Evolutionary conservation across 1,140 invertebrate species (phyloP), one percentile per base, ranked within the genome.

Genomic region (Saccostrea echinata): DNA sequence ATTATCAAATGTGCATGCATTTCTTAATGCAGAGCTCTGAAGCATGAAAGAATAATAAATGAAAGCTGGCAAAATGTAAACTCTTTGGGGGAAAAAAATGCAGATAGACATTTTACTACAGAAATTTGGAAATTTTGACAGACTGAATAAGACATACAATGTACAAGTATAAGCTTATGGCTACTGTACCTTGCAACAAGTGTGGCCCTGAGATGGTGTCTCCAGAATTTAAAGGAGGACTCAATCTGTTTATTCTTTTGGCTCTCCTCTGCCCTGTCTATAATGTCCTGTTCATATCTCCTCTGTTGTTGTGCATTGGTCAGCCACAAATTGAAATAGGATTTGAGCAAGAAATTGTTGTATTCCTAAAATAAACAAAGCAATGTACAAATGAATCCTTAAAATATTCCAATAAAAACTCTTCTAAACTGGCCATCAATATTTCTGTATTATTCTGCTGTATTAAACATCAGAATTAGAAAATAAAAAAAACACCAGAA

Each of bases 201-300:
- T 12, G 90, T 92, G 16, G 89, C 89, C 27, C 90, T 84, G 55
- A 91, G 90, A 51, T 90, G 88, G 84, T 86, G 85, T 57, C 91
- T 88, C 91, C 91, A 92, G 35, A 87, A 89, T 21, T 53, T 71
- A 85, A 92, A 92, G 18, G 88, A 84, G 3, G 82, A 81, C 16
- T 85, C 85, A 21, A 92, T 76, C 76, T 27, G 68, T 84, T 11
- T 27, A 43, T 64, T 87, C 61, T 33, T 86, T 68, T n/a, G 86
- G 83, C 76, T 91, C 87, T 68, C 91, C 87, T 71, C 91, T 82
- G 27, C 68, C 55, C 35, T 57, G 61, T 16, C 87, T 80, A 83
- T 1, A 52, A 71, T 83, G 27, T 88, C 87, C 57, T 90, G 88
- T 1, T 88, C 84, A 24, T 88, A 35, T n/a, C 57, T 13, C 18